Evolutionary conservation across 2,113 vertebrate species (phyloP).

Genomic region (Haliaeetus leucogaster): DNA sequence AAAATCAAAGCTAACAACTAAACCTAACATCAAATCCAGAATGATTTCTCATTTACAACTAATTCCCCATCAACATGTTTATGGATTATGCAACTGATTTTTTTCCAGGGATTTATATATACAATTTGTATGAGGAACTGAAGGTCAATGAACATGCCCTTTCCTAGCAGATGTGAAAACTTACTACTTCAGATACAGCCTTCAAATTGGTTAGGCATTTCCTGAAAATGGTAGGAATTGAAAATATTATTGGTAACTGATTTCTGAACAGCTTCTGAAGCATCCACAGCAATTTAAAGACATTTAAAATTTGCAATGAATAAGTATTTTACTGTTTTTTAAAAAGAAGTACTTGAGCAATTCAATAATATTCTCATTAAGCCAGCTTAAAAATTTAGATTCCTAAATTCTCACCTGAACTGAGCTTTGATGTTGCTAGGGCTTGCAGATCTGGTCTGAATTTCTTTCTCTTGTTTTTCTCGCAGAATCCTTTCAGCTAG

Average conservation of each 20-base stretch:
- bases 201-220: neutral
- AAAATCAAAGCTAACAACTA: neutral
- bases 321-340: neutral
- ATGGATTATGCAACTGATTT: neutral
- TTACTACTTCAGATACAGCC: neutral
- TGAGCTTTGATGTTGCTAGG: conserved; percentile 97
- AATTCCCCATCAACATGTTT: neutral
- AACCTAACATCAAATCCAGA: neutral
- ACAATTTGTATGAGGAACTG: neutral
- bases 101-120: neutral
- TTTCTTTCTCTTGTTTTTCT: conserved; percentile 97
- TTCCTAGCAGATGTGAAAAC: neutral
- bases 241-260: neutral
- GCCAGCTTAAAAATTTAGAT: neutral
- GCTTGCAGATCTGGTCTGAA: conserved; percentile 91
- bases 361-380: neutral
- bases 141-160: neutral
- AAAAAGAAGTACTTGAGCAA: neutral
- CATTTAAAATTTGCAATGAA: neutral
- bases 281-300: neutral
- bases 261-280: neutral
- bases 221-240: neutral
- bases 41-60: neutral
- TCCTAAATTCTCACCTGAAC: conserved; percentile 84
- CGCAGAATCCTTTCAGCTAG: conserved; percentile 93